Evolutionary conservation across 2,113 vertebrate genomes (phyloP), one percentile per base, ranked within the genome.

Genomic region (Seriola aureovittata): DNA sequence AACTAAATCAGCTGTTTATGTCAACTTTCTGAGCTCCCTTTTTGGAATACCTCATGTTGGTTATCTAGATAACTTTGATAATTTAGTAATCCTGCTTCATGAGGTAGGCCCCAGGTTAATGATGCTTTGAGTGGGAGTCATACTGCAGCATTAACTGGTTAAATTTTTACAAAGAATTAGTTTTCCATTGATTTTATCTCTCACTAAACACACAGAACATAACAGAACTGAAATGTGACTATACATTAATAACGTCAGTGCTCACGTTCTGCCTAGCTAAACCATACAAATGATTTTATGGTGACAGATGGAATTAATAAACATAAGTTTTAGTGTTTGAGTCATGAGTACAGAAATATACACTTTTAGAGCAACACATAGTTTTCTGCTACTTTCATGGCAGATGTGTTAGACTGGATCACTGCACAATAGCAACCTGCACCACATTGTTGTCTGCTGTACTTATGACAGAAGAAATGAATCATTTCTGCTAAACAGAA

Each of bases 161-260:
- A 21, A 58, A 29, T 36, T 21, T 59, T 87, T 34, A 83, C 7
- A 83, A 32, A 55, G 58, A 54, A 8, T 34, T 62, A 23, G 54
- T 84, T 78, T 75, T 79, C 16, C 32, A 82, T 70, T 82, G 1
- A 54, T 63, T 3, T 63, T 67, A 11, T 36, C 16, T 34, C 25
- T 60, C 11, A 40, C 38, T 74, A 16, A 60, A 55, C 13, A 52
- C 17, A 48, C 42, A 68, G 14, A 74, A 23, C 12, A 19, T 44
- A 66, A 64, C 40, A 60, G 16, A 23, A 72, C 5, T 69, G 12
- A 21, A 25, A 59, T 60, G 2, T 42, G 4, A 42, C 50, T 57
- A 50, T 25, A 57, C 3, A 38, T 17, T 11, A 57, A 12, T 12
- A 1, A n/a, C 12, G n/a, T 34, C 4, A 55, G 1, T 40, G 29